Evolutionary conservation across 2,888 invertebrate genomes (phyloP), one percentile per base, ranked within the genome.

Genomic region (Epinotia brunnichana): DNA sequence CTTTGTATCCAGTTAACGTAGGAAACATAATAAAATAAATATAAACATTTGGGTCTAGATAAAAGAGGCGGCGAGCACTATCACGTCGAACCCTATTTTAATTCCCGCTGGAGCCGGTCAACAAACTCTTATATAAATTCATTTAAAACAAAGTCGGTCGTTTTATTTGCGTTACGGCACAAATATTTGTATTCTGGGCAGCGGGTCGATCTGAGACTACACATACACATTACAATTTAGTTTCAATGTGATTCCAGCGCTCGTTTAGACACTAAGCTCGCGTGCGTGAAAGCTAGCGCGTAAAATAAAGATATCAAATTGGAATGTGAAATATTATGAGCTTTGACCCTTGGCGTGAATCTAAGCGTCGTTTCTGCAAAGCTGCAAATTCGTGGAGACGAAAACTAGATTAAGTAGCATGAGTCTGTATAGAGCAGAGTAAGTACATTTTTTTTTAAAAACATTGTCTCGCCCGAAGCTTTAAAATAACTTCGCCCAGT

Each of bases 121-220:
- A 41, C 44, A 17, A 62, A 56, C 69, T 70, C 41, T 24, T 66
- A n/a, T n/a, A n/a, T n/a, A n/a, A n/a, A 66, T 66, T 66, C 56
- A 21, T 57, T 70, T 70, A 70, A 63, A 57, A 70, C 56, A 17
- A 44, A 67, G 67, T 67, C 61, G 39, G 54, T 35, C 56, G 17
- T 56, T 56, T 64, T 62, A 56, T 61, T 67, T 39, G 24, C 56
- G 29, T 17, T 54, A 53, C 24, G 60, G 41, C 24, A 24, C 44
- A 44, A 66, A 60, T 44, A 72, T 56, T 72, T 67, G 61, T 48
- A 54, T 67, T 67, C 48, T n/a, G 19, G 15, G 15, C 44, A 44
- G 15, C 1, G 11, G 4, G 44, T 44, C 15, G 4, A 15, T 15
- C 15, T 4, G 15, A 44, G 44, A 15, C n/a, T 44, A 15, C 3